phyloP scores from a whole-genome alignment of 2,797 vertebrate species.

The Parauchenoglanis punctatus region DNA sequence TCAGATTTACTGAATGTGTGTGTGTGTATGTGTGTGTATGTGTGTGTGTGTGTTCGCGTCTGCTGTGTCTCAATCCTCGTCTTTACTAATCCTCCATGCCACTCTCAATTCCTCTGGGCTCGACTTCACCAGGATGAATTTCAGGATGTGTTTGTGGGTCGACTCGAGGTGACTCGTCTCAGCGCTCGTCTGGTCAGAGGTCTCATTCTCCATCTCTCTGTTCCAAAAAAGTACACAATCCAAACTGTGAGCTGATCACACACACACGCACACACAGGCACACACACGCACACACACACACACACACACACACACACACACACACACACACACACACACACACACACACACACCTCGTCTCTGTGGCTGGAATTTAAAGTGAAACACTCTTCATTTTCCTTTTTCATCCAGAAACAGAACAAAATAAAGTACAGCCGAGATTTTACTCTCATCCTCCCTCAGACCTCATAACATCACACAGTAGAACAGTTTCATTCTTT shows the following conservation, averaged over 20 bases:
- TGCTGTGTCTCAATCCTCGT: background rate
- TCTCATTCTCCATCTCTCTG: conserved; percentile 13
- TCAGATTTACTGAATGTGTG: background rate
- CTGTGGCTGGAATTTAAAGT: background rate
- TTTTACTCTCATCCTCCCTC: background rate
- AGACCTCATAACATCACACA: background rate
- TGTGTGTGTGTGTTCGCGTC: background rate
- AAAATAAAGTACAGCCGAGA: background rate
- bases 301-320: background rate
- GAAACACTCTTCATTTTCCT: background rate
- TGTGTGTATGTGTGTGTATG: background rate
- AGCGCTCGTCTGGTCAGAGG: background rate
- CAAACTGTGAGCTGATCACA: conserved; percentile 42
- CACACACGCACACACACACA: conserved; percentile 21
- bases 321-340: background rate
- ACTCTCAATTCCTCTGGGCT: conserved; percentile 35
- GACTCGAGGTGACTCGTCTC: conserved; percentile 44
- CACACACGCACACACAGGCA: conserved; percentile 17
- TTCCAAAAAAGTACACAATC: conserved; percentile 27
- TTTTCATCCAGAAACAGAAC: background rate
- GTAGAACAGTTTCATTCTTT: background rate
- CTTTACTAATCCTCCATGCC: conserved; percentile 30
- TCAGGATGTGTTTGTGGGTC: conserved; percentile 48
- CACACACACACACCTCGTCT: background rate
- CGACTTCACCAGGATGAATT: conserved; percentile 41